Conservation (phyloP, 2,797 vertebrate genomes). For the Erpetoichthys calabaricus region DNA sequence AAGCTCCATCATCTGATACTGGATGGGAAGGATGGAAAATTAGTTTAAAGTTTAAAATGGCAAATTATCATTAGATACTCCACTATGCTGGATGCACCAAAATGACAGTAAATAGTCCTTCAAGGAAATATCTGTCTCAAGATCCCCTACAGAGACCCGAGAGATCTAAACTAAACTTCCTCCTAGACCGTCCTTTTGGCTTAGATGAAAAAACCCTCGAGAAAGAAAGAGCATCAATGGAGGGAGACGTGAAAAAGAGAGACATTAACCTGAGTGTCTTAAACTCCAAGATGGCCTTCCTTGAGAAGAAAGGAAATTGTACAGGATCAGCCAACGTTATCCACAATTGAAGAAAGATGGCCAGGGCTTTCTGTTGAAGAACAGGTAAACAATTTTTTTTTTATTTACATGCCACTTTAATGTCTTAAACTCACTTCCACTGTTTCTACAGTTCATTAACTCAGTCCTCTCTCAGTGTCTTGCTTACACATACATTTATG, state of each 20-base stretch:
- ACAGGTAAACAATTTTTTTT: slow-evolving; percentile 3
- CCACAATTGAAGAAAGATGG: slow-evolving; percentile 12
- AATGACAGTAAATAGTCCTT: too few species aligned
- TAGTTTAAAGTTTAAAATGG: too few species aligned
- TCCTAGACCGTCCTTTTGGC: slow-evolving; percentile 8
- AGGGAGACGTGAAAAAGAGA: slow-evolving; percentile 12
- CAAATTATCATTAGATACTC: too few species aligned
- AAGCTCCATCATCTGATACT: slow-evolving; percentile 3
- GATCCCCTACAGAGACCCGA: slow-evolving; percentile 4
- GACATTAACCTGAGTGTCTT: slow-evolving; percentile 4
- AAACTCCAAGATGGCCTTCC: slow-evolving; percentile 13
- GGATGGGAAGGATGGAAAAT: background rate
- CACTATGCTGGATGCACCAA: too few species aligned
- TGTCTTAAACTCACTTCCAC: too few species aligned
- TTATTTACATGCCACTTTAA: too few species aligned
- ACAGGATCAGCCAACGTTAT: slow-evolving; percentile 12
- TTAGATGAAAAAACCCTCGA: slow-evolving; percentile 9
- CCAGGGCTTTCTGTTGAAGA: slow-evolving; percentile 14
- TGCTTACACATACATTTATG: too few species aligned
- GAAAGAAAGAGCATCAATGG: slow-evolving; percentile 11
- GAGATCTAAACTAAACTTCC: slow-evolving; percentile 11
- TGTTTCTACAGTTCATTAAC: too few species aligned
- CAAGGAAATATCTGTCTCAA: too few species aligned
- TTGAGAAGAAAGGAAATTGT: slow-evolving; percentile 14
- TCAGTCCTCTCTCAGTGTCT: too few species aligned